Evolutionary conservation across 2,888 invertebrate species (phyloP).

Genomic region (Anorthoa munda): DNA sequence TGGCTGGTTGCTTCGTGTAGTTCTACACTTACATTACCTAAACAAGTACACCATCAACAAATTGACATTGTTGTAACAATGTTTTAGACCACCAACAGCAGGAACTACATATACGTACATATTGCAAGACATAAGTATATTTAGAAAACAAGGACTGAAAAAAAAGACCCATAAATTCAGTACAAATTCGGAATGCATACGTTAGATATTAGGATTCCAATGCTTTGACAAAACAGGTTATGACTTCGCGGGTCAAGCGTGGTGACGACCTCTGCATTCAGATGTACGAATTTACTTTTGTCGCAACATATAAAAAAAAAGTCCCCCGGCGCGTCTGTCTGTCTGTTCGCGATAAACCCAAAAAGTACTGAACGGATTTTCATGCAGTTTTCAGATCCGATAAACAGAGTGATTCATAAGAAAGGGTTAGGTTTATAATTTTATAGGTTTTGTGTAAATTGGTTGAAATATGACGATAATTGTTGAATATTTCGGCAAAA

Average conservation of each 20-base stretch:
- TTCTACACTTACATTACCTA: slow-evolving; percentile 43
- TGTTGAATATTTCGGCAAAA: too few relatives aligned
- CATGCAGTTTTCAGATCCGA: too few relatives aligned
- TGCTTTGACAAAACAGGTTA: slow-evolving; percentile 19
- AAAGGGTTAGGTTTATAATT: too few relatives aligned
- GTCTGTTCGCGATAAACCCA: too few relatives aligned
- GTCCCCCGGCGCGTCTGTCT: too few relatives aligned
- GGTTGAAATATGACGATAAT: too few relatives aligned
- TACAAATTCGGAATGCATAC: slow-evolving; percentile 77
- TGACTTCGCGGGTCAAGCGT: slow-evolving; percentile 13
- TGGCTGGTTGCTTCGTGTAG: slow-evolving; percentile 21
- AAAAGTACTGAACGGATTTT: too few relatives aligned
- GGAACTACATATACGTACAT: slow-evolving; percentile 41
- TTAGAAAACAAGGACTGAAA: slow-evolving; percentile 39
- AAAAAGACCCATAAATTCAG: slow-evolving; percentile 63
- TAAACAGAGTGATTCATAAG: too few relatives aligned
- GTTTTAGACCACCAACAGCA: slow-evolving; percentile 50
- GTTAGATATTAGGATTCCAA: slow-evolving; percentile 38
- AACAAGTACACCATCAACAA: slow-evolving; percentile 64
- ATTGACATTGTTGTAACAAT: slow-evolving; percentile 75
- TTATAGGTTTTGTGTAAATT: too few relatives aligned
- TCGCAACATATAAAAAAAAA: too few relatives aligned
- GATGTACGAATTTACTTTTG: neutral
- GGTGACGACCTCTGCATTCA: slow-evolving; percentile 14
- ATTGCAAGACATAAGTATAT: slow-evolving; percentile 54